These are phyloP conservation scores for Tetragonula clypearis DNA, from an alignment of 1,140 invertebrate species.

Conservation along the genomic window DNA sequence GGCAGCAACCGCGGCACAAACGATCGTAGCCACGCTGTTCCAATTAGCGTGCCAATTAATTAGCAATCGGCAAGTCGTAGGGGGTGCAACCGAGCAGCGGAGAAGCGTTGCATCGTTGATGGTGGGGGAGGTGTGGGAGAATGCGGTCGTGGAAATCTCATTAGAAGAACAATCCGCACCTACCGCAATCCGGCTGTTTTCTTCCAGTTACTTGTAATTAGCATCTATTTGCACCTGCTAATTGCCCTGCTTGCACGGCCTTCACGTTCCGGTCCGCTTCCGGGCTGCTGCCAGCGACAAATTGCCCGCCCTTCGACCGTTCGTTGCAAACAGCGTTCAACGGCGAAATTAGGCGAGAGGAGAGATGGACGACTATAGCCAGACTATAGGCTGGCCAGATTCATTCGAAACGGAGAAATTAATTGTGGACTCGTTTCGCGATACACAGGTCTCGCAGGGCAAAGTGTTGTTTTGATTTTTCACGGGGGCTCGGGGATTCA, in stretches of 20 bases:
- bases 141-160: conserved; percentile 56
- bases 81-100: not conserved
- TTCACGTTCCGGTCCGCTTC: not conserved
- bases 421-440: not conserved
- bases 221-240: conserved; percentile 52
- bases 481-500: too few relatives aligned
- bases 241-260: conserved; percentile 19
- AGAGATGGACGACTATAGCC: too few relatives aligned
- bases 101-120: not conserved
- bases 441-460: too few relatives aligned
- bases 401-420: not conserved
- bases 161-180: conserved; percentile 62
- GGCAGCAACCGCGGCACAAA: not conserved
- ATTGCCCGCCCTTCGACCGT: conserved; percentile 6
- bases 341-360: too few relatives aligned
- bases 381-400: too few relatives aligned
- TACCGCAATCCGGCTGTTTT: conserved; percentile 32
- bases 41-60: conserved; percentile 52
- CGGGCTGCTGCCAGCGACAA: not conserved
- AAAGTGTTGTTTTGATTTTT: too few relatives aligned
- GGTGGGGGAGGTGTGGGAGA: not conserved
- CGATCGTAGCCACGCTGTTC: conserved; percentile 9
- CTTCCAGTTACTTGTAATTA: conserved; percentile 61
- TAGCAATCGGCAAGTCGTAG: conserved; percentile 37
- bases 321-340: not conserved